phyloP scores from a whole-genome alignment of 2,888 invertebrate genomes.

The Zygothrica quintamaculata region DNA sequence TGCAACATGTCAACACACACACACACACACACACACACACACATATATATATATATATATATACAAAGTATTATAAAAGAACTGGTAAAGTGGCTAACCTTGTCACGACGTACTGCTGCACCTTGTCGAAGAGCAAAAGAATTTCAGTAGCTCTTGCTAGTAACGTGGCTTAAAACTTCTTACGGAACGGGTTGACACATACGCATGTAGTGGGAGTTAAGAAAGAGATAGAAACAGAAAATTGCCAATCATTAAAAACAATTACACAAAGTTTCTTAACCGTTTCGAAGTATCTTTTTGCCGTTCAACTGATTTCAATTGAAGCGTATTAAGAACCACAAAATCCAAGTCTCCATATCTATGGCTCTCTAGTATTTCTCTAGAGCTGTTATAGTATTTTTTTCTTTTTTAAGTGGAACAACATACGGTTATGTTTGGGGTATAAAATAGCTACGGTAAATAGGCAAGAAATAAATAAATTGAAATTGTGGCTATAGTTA shows the following conservation, averaged over 20 bases:
- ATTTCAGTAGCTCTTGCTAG: constrained; percentile 70
- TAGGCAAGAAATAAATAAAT: constrained; percentile 69
- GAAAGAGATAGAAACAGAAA: constrained; percentile 16
- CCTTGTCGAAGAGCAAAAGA: constrained; percentile 67
- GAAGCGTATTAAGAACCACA: constrained; percentile 45
- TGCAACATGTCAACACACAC: constrained; percentile 18
- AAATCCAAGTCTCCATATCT: constrained; percentile 37
- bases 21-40: not conserved
- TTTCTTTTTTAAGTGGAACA: constrained; percentile 63
- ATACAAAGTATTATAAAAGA: too few relatives aligned
- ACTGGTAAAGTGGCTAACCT: constrained; percentile 68
- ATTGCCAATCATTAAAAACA: constrained; percentile 66
- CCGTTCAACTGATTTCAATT: constrained; percentile 59
- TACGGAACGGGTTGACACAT: constrained; percentile 45
- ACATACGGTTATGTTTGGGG: constrained; percentile 59
- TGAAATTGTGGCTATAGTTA: constrained; percentile 69
- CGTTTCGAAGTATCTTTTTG: constrained; percentile 23
- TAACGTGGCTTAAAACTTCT: constrained; percentile 67
- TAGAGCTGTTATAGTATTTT: too few relatives aligned
- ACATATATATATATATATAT: constrained; percentile 29
- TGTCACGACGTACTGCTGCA: constrained; percentile 66
- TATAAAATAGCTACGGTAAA: constrained; percentile 65
- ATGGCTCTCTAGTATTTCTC: constrained; percentile 18
- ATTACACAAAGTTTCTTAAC: constrained; percentile 62
- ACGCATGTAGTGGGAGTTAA: constrained; percentile 41